Evolutionary conservation across 1,140 invertebrate species (phyloP).

Genomic region (Eriocheir sinensis): DNA sequence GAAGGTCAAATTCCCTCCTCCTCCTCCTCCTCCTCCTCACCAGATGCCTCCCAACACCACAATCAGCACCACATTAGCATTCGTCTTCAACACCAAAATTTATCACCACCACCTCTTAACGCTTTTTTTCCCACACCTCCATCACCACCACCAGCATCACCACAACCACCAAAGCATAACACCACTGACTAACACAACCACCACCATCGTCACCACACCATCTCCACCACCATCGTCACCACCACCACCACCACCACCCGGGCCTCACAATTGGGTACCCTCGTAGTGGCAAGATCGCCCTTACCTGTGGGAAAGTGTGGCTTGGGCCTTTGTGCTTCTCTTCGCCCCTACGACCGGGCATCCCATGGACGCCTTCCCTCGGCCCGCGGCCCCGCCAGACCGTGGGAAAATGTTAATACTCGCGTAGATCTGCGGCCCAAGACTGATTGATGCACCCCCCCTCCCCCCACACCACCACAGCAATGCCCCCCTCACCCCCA

Average conservation of each 20-base stretch:
- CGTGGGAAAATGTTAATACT: constrained; percentile 66
- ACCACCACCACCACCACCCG: neutral
- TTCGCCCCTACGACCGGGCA: neutral
- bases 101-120: too few species aligned
- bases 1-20: neutral
- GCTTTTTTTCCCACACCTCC: too few species aligned
- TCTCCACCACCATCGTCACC: too few species aligned
- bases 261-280: neutral
- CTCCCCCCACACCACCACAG: neutral
- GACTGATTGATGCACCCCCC: neutral
- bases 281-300: constrained; percentile 41
- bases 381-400: neutral
- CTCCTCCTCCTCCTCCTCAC: too few species aligned
- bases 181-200: too few species aligned
- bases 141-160: too few species aligned
- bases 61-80: neutral
- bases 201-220: too few species aligned
- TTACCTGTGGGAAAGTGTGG: constrained; percentile 70
- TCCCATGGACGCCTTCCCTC: neutral
- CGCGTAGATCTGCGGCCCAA: constrained; percentile 47
- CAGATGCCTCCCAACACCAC: neutral
- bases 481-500: neutral
- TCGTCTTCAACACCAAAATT: too few species aligned
- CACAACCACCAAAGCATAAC: too few species aligned
- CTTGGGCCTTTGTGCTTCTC: constrained; percentile 15